Percentiles rank a stretch among this genome's conserved stretches.
Conservation (phyloP, 2,888 invertebrate genomes). For the Lasioglossum leucozonium region DNA sequence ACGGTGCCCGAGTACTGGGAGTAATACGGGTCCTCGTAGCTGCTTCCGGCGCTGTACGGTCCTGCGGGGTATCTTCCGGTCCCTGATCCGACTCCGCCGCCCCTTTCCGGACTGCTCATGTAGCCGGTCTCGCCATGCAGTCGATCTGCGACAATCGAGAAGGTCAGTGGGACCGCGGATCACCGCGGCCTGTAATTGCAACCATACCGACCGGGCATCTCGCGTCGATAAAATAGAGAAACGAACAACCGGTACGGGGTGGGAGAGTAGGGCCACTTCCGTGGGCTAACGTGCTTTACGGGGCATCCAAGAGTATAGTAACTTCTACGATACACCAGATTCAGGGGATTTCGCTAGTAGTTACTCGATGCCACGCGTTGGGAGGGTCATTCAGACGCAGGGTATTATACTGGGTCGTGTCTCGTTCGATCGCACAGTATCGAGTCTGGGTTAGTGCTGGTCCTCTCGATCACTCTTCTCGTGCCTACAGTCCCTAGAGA, state of each 20-base stretch:
- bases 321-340: slow-evolving; percentile 2
- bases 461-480: not conserved
- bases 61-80: slow-evolving; percentile 81
- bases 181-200: not conserved
- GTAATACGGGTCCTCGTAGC: slow-evolving; percentile 95
- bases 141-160: slow-evolving; percentile 79
- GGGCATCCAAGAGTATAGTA: not conserved
- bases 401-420: slow-evolving; percentile 3
- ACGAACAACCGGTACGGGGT: not conserved
- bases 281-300: not conserved
- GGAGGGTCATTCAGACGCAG: slow-evolving; percentile 13
- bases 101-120: slow-evolving; percentile 94
- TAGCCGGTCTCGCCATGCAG: slow-evolving; percentile 89
- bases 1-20: slow-evolving; percentile 92
- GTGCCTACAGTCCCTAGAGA: not conserved
- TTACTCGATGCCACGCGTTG: slow-evolving; percentile 24
- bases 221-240: not conserved
- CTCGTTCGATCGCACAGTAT: slow-evolving; percentile 20
- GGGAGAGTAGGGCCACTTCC: not conserved
- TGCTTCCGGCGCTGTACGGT: slow-evolving; percentile 87
- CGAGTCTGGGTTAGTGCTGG: slow-evolving; percentile 7
- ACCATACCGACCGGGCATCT: not conserved
- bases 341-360: slow-evolving; percentile 6
- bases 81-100: slow-evolving; percentile 82
- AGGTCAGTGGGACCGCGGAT: slow-evolving; percentile 20